Percentiles rank a stretch among this genome's conserved stretches.
Evolutionary conservation across 2,888 invertebrate species (phyloP).

Genomic region (Hybos culiciformis): DNA sequence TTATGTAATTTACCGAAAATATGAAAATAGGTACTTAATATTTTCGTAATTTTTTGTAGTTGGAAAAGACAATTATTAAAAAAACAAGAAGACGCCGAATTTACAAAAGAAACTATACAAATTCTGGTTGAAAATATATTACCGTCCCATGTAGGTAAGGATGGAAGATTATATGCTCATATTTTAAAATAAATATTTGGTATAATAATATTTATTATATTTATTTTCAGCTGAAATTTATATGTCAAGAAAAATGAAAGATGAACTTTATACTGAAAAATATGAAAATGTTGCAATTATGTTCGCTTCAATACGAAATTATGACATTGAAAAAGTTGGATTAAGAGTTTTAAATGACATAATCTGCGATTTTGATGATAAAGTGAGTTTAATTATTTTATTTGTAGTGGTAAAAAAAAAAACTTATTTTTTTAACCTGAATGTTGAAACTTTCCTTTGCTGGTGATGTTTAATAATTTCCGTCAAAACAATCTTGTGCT

Average conservation of each 20-base stretch:
- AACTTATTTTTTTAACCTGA: too few species aligned
- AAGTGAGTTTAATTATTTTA: slow-evolving; percentile 38
- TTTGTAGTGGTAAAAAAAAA: too few species aligned
- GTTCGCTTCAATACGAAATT: slow-evolving; percentile 88
- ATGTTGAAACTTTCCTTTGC: too few species aligned
- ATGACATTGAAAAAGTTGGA: slow-evolving; percentile 50
- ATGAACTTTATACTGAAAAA: slow-evolving; percentile 74
- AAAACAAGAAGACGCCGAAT: slow-evolving; percentile 74
- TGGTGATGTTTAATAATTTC: too few species aligned
- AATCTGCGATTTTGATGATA: slow-evolving; percentile 82
- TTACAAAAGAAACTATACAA: slow-evolving; percentile 77
- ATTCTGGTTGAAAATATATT: slow-evolving; percentile 83
- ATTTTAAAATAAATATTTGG: neutral
- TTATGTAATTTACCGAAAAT: neutral
- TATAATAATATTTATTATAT: slow-evolving; percentile 1
- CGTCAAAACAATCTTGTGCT: too few species aligned
- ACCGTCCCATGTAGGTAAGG: slow-evolving; percentile 76
- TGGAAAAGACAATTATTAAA: slow-evolving; percentile 60
- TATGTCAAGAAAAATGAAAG: slow-evolving; percentile 50
- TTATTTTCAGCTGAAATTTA: slow-evolving; percentile 56
- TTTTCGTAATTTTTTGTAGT: slow-evolving; percentile 17
- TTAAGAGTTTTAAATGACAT: slow-evolving; percentile 74
- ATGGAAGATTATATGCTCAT: neutral
- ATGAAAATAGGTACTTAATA: neutral
- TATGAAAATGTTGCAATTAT: slow-evolving; percentile 86